Evolutionary conservation across 2,888 invertebrate genomes (phyloP).

Genomic region (Hesperia comma): DNA sequence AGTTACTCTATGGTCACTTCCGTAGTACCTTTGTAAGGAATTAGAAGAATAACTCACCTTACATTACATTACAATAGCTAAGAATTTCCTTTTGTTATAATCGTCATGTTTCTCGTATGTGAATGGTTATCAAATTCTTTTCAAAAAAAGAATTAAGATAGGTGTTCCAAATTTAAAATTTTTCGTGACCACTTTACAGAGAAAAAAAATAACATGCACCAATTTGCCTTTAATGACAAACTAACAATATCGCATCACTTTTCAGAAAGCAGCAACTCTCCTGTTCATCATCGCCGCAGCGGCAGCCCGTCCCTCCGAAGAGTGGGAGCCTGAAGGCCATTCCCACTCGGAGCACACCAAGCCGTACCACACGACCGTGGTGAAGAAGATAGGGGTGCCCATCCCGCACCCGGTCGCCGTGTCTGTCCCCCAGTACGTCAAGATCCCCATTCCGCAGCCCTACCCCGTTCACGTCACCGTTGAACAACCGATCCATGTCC

Average conservation of each 20-base stretch:
- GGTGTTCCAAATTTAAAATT: too few species aligned
- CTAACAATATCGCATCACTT: constrained; percentile 14
- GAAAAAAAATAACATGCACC: too few species aligned
- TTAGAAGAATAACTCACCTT: neutral
- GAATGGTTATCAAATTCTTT: neutral
- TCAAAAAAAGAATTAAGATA: neutral
- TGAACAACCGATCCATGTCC: constrained; percentile 88
- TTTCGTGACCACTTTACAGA: too few species aligned
- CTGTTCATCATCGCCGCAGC: constrained; percentile 63
- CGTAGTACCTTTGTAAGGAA: constrained; percentile 11
- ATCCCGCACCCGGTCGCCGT: constrained; percentile 89
- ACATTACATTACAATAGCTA: too few species aligned
- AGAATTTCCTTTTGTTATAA: neutral
- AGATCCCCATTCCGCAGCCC: constrained; percentile 89
- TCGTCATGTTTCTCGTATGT: neutral
- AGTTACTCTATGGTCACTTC: constrained; percentile 20
- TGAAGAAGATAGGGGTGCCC: constrained; percentile 89
- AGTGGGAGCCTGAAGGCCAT: constrained; percentile 82
- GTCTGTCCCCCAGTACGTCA: constrained; percentile 87
- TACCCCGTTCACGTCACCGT: constrained; percentile 89
- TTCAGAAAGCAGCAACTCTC: constrained; percentile 74
- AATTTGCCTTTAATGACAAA: too few species aligned
- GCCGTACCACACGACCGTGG: constrained; percentile 87
- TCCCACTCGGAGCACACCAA: constrained; percentile 88
- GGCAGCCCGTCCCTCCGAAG: constrained; percentile 69